Percentiles rank a stretch among this genome's conserved stretches.
phyloP scores from a whole-genome alignment of 2,113 vertebrate genomes.

The Hydropotes inermis region DNA sequence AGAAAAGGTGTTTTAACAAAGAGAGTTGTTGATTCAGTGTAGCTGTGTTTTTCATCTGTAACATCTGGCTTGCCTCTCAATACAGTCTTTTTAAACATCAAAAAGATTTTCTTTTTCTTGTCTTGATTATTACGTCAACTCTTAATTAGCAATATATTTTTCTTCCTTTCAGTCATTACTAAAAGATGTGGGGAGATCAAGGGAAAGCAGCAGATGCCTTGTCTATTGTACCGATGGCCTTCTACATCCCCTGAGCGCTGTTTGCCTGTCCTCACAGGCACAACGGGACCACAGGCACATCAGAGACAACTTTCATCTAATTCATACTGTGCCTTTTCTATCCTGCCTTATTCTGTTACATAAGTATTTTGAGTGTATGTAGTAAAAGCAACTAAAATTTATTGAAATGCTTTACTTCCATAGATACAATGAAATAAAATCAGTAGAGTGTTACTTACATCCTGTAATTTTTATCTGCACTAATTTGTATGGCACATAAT shows the following conservation, averaged over 20 bases:
- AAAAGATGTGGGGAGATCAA: constrained; percentile 67
- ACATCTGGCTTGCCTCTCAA: constrained; percentile 44
- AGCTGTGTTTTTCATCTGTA: constrained; percentile 43
- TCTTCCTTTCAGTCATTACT: constrained; percentile 55
- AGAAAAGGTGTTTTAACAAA: constrained; percentile 67
- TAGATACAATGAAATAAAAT: constrained; percentile 20
- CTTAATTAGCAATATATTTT: constrained; percentile 68
- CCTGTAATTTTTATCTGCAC: not conserved
- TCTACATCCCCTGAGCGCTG: constrained; percentile 50
- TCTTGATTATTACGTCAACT: constrained; percentile 58
- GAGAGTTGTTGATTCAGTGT: constrained; percentile 61
- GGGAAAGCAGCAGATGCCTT: not conserved
- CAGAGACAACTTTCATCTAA: constrained; percentile 54
- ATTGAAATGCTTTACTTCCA: constrained; percentile 6
- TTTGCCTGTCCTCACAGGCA: constrained; percentile 54
- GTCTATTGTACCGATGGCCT: not conserved
- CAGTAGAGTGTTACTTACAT: not conserved
- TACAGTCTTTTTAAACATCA: constrained; percentile 40
- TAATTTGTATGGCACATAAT: not conserved
- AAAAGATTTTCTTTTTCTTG: constrained; percentile 48
- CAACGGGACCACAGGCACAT: constrained; percentile 50
- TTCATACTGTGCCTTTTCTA: not conserved
- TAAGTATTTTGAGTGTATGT: constrained; percentile 21
- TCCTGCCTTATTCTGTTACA: not conserved
- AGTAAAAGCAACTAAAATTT: constrained; percentile 38